phyloP scores from a whole-genome alignment of 2,113 vertebrate species.

The Aegotheles bennettii region DNA sequence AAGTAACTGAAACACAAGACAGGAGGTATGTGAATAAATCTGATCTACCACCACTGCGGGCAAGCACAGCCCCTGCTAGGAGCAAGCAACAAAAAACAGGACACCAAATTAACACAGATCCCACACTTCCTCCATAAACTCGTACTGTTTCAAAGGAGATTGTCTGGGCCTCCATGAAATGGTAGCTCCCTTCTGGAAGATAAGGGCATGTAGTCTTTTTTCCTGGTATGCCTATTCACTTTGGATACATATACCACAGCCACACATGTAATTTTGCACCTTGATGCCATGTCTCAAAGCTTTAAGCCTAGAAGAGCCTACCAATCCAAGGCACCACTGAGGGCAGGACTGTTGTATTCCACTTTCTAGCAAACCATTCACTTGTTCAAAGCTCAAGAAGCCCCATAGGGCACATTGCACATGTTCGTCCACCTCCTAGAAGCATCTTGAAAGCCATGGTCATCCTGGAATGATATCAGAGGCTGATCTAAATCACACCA shows the following conservation, averaged over 20 bases:
- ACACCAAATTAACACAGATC: background rate
- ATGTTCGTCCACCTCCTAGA: accelerated
- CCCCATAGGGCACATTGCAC: background rate
- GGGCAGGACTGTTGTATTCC: background rate
- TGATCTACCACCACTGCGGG: background rate
- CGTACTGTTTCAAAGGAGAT: background rate
- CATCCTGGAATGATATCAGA: background rate
- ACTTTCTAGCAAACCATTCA: background rate
- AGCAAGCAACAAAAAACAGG: background rate
- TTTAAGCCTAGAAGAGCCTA: background rate
- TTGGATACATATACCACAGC: background rate
- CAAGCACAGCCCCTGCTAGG: background rate
- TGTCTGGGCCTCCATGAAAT: background rate
- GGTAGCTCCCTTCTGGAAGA: background rate
- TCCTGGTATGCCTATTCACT: background rate
- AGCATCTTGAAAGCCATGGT: background rate
- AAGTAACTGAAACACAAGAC: background rate
- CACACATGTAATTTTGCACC: background rate
- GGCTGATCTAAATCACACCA: background rate
- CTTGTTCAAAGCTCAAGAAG: background rate
- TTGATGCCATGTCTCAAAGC: background rate
- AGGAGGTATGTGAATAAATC: background rate
- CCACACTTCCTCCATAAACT: background rate
- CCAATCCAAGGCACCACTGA: background rate
- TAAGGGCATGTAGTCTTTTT: background rate